Base-by-base conservation (phyloP, 2,888 invertebrate genomes). In the Neocrepidodera transversa region DNA sequence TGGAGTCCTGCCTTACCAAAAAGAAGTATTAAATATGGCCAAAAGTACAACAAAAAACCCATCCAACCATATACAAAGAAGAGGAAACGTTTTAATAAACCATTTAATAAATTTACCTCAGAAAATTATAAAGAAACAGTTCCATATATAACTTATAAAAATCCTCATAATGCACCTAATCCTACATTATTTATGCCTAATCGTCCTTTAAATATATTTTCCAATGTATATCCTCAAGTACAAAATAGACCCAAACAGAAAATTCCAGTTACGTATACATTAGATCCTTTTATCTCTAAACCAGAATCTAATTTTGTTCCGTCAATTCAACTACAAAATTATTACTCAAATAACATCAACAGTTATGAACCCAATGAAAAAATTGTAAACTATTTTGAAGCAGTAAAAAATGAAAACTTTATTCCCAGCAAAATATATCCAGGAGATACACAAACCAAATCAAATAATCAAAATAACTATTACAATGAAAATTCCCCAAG, bases 101-200 rank as follows among this genome's bases (percentile, higher is more conserved):
- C 32, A 14, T 11, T 18, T 3, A 38, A 11, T 11, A 11, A 2
- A 2, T 8, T 3, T 3, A 32, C n/a, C 10, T 10, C 10, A 17
- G 4, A 47, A 13, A 35, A 48, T 10, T 20, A 18, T 13, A 20
- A 48, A 17, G n/a, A 18, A n/a, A 35, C 16, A 20, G 50, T 26
- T 11, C 50, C 50, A 23, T 51, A 38, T 7, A 50, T 36, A 23
- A 51, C 38, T 13, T 50, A 50, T 8, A 50, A 38, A 49, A 49
- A 36, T 36, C 18, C 35, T 23, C 10, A 16, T n/a, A 26, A 45
- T 26, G 7, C 14, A 26, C 26, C 14, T 10, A 8, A 11, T 2
- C 6, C 2, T 14, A 13, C 13, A 3, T 36, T 36, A 4, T 38
- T 38, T 38, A 14, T 38, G 2, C 38, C 38, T 36, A 2, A 2